These are phyloP conservation scores for Rhamnusium bicolor DNA, from an alignment of 2,888 invertebrate genomes.

Conservation along the genomic window DNA sequence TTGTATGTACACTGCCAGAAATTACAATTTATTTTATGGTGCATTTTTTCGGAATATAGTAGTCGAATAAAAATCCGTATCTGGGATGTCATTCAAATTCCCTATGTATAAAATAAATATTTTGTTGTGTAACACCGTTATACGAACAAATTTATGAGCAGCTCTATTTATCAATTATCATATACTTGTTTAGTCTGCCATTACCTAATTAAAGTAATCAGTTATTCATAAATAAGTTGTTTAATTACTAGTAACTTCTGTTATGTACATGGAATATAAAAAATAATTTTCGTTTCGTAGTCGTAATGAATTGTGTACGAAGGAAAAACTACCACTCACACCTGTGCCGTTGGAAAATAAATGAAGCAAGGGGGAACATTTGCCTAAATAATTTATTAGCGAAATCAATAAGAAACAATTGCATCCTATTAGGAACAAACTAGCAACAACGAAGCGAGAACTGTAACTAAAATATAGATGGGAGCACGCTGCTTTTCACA, in stretches of 20 bases:
- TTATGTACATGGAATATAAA: neutral
- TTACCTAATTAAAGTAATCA: neutral
- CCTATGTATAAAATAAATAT: no score
- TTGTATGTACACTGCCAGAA: no score
- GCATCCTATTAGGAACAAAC: constrained; percentile 55
- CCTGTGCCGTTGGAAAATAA: constrained; percentile 46
- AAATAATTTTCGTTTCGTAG: constrained; percentile 12
- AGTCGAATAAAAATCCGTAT: no score
- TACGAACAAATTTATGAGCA: no score
- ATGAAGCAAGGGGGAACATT: constrained; percentile 38
- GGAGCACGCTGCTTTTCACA: constrained; percentile 54
- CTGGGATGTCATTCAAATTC: no score
- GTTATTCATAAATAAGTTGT: neutral
- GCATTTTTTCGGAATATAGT: no score
- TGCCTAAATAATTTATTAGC: constrained; percentile 51
- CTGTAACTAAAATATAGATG: constrained; percentile 58
- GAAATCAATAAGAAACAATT: constrained; percentile 58
- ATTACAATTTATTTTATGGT: no score
- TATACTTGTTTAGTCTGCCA: neutral
- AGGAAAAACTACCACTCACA: constrained; percentile 31
- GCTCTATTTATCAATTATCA: neutral
- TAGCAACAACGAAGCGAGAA: constrained; percentile 54
- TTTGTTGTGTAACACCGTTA: no score
- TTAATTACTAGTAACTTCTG: neutral
- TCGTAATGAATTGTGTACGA: constrained; percentile 17